Evolutionary conservation across 92 coral and sea anemone species (phyloP), one percentile per base, ranked within the genome.

Genomic region (Bergia sp.): DNA sequence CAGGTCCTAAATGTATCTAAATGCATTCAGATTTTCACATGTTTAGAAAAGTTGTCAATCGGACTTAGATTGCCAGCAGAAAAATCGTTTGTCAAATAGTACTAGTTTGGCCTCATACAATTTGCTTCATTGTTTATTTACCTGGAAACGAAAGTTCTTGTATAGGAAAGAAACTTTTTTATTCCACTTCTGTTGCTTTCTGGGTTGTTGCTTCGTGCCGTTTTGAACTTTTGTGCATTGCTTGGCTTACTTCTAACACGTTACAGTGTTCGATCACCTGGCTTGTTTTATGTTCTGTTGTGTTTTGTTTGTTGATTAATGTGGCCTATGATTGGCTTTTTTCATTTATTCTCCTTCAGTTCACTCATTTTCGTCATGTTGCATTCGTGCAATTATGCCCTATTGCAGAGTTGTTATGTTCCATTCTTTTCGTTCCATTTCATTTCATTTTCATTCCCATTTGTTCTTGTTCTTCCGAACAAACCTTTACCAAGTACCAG

Each of bases 391-490:
- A 12, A 9, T 76, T 41, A 10, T 18, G 79, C 41, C 41, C 45
- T 40, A 5, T 76, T 41, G 3, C 23, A 2, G 15, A 36, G 3
- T 83, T 83, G 11, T 13, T 83, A 20, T 29, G 40, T 67, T 67
- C 78, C 49, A 7, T 44, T 43, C 78, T 43, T 83, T 83, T 76
- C 87, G 21, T 83, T 83, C 73, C 23, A 69, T 67, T 82, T 8
- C 86, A 40, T 38, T 80, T 61, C 74, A 44, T 41, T 83, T 67
- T 72, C 87, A 44, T 12, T 79, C 73, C 47, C 49, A n/a, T 83
- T 83, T 67, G 45, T 83, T 37, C 37, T 61, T 64, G 5, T 39
- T 64, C 5, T 0, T 38, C 18, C 20, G 1, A 41, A 13, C 85
- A 53, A 82, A 39, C 18, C 38, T 16, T 40, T 2, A 37, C 86